Evolutionary conservation across 1,140 invertebrate genomes (phyloP).

Genomic region (Nasonia giraulti): DNA sequence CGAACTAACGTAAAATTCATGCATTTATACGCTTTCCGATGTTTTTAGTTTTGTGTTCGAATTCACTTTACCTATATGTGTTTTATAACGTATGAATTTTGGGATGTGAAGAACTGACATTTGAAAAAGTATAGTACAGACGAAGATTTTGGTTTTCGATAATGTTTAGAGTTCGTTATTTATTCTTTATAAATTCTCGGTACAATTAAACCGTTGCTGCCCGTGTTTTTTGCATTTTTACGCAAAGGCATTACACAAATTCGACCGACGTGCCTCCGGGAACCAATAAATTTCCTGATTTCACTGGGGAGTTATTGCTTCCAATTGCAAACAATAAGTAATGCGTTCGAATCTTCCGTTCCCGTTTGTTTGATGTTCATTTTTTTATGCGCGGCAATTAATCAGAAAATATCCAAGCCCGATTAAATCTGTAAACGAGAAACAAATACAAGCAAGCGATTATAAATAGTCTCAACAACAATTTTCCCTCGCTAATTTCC

Average conservation of each 20-base stretch:
- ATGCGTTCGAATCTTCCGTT: constrained; percentile 35
- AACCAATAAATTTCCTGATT: constrained; percentile 43
- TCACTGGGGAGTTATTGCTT: constrained; percentile 28
- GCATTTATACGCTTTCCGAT: background rate
- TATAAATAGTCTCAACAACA: background rate
- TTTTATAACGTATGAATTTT: background rate
- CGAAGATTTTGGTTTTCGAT: too few relatives aligned
- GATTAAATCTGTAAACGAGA: too few relatives aligned
- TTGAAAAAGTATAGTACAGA: background rate
- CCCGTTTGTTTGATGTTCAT: background rate
- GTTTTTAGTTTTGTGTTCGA: background rate
- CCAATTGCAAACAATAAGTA: constrained; percentile 20
- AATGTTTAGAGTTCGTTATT: background rate
- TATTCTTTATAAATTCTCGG: background rate
- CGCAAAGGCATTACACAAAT: constrained; percentile 34
- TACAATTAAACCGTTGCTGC: background rate
- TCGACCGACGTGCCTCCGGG: constrained; percentile 20
- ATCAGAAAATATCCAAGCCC: too few relatives aligned
- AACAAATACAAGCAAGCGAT: background rate
- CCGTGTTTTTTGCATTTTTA: constrained; percentile 23
- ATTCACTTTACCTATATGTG: background rate
- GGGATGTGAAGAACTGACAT: background rate
- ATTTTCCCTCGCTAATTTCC: too few relatives aligned
- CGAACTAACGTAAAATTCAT: background rate
- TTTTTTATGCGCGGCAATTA: background rate